Percentiles rank a stretch among this genome's conserved stretches.
Evolutionary conservation across 2,888 invertebrate genomes (phyloP).

Genomic region (Melinaea menophilus): DNA sequence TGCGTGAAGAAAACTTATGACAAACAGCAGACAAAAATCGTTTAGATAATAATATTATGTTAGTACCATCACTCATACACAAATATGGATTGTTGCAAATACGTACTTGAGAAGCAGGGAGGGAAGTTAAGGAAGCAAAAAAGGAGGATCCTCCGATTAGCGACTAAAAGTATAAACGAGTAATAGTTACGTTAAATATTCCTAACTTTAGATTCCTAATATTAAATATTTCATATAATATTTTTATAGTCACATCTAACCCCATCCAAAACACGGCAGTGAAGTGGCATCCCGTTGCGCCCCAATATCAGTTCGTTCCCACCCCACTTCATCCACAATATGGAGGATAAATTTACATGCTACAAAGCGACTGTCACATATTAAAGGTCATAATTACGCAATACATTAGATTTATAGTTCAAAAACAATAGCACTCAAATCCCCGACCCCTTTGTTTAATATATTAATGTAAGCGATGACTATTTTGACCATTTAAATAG

Average conservation of each 20-base stretch:
- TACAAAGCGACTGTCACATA: conserved; percentile 73
- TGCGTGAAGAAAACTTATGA: no score
- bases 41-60: no score
- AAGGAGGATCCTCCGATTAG: no score
- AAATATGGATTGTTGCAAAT: no score
- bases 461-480: conserved; percentile 48
- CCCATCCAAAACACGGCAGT: conserved; percentile 41
- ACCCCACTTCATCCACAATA: conserved; percentile 61
- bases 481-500: conserved; percentile 67
- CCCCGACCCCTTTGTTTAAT: conserved; percentile 64
- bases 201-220: conserved; percentile 27
- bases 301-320: conserved; percentile 65
- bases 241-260: conserved; percentile 39
- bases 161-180: no score
- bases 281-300: conserved; percentile 65
- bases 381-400: conserved; percentile 72
- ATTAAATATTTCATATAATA: conserved; percentile 2
- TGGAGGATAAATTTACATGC: conserved; percentile 65
- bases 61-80: no score
- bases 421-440: conserved; percentile 65
- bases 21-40: no score
- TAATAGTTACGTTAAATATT: no score
- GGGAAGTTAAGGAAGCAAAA: no score
- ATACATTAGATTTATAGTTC: conserved; percentile 71
- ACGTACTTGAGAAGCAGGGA: no score